A percentile compares a stretch with the other conserved stretches of the same genome.
Evolutionary conservation across 2,888 invertebrate genomes (phyloP).

Genomic region (Caenorhabditis angaria): DNA sequence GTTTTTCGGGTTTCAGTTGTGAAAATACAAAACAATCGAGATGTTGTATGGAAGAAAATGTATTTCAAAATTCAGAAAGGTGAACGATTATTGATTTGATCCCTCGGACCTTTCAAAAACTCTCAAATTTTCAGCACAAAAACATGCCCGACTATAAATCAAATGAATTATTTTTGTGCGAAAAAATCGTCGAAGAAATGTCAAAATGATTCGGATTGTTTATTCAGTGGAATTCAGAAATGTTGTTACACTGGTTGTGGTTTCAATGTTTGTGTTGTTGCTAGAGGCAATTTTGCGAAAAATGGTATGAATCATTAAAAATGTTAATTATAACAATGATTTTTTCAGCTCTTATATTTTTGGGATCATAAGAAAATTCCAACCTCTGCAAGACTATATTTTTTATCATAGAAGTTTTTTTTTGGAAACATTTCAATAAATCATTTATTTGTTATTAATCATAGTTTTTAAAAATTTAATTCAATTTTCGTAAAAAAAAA

Average conservation of each 20-base stretch:
- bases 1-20: conserved; percentile 38
- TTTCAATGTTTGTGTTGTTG: not conserved
- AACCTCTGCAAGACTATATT: no score
- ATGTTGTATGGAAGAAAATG: conserved; percentile 27
- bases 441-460: no score
- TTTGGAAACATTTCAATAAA: no score
- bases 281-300: not conserved
- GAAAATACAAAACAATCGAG: conserved; percentile 25
- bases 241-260: not conserved
- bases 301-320: no score
- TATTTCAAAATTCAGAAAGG: not conserved
- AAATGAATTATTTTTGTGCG: not conserved
- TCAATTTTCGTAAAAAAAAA: no score
- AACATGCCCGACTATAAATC: not conserved
- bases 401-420: no score
- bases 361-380: no score
- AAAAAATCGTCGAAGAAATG: not conserved
- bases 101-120: no score
- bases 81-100: no score
- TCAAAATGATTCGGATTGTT: not conserved
- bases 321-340: no score
- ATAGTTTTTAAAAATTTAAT: no score
- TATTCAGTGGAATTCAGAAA: not conserved
- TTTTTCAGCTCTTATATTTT: no score
- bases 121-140: not conserved